Evolutionary conservation across 2,888 invertebrate species (phyloP), one percentile per base, ranked within the genome.

Genomic region (Cephus runcator): DNA sequence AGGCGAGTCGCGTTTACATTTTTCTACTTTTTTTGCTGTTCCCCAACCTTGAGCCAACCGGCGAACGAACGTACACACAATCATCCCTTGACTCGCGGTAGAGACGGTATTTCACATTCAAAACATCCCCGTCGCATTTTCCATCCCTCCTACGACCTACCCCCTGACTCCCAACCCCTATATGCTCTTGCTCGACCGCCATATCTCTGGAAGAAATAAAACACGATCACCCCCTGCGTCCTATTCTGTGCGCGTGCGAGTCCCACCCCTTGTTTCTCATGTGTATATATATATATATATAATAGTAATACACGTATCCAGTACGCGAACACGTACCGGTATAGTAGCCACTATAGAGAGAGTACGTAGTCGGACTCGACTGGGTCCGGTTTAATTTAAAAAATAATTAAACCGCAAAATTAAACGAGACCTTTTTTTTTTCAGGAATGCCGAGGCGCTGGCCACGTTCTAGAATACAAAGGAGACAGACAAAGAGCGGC

Each of bases 341-440:
- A 23, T 6, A 75, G 40, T 30, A 73, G 36, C 35, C n/a, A 23
- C 74, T 74, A 1, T 2, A 40, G 40, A 40, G 15, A 23, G 40
- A 56, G 56, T 56, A 56, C 56, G 9, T 23, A 56, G 56, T 23
- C 56, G 75, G 73, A 73, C 6, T 74, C 68, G 56, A 74, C 71
- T 77, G 77, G 75, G 80, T 77, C 77, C 78, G 81, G 82, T 89
- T 89, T 89, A 90, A 90, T 90, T 90, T 88, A 88, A 89, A 90
- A 90, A 90, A 90, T 89, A 90, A 90, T 90, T 89, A 90, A 89
- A 89, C 85, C 87, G 87, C 89, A 85, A 89, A 89, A 89, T 90
- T 89, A 88, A 89, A 89, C 86, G 82, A 78, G 79, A 81, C 77
- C 75, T 79, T 80, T 81, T 79, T 81, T 79, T 80, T 79, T 76